Percentiles rank a stretch among this genome's conserved stretches.
These are phyloP conservation scores for Hyles vespertilio DNA, from an alignment of 1,140 invertebrate species.

Conservation along the genomic window DNA sequence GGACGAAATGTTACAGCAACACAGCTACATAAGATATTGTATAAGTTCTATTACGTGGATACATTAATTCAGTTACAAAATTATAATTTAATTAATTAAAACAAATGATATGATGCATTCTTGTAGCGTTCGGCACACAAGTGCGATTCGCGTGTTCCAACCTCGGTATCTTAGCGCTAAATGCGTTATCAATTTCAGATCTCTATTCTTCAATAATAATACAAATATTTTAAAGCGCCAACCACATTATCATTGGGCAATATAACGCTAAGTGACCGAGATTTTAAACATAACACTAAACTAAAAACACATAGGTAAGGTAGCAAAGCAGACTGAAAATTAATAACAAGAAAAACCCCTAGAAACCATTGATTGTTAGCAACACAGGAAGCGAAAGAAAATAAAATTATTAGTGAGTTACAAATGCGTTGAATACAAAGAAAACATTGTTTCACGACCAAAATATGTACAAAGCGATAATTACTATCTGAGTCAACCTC, in stretches of 20 bases:
- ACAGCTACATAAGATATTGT: constrained; percentile 38
- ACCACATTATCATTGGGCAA: not conserved
- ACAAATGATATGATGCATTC: constrained; percentile 77
- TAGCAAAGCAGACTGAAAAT: constrained; percentile 36
- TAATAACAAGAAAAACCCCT: constrained; percentile 20
- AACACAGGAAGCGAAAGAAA: constrained; percentile 19
- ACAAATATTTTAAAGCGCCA: not conserved
- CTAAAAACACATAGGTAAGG: constrained; percentile 42
- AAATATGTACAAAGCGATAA: constrained; percentile 20
- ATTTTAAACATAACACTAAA: constrained; percentile 45
- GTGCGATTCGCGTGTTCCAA: constrained; percentile 44
- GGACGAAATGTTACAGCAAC: no score
- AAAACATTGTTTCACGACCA: constrained; percentile 11
- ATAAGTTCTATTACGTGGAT: constrained; percentile 47
- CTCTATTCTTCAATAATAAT: not conserved
- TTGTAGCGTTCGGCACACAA: constrained; percentile 58
- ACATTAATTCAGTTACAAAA: constrained; percentile 53
- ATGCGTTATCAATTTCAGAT: constrained; percentile 15
- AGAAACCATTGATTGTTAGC: constrained; percentile 23
- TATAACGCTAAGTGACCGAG: not conserved
- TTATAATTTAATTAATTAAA: constrained; percentile 69
- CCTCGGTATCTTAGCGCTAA: constrained; percentile 22
- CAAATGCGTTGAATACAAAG: constrained; percentile 10
- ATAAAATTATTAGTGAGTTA: not conserved
- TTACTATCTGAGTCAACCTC: constrained; percentile 7